These are phyloP conservation scores for Xylocampa areola DNA, from an alignment of 2,888 invertebrate genomes.

Conservation along the genomic window DNA sequence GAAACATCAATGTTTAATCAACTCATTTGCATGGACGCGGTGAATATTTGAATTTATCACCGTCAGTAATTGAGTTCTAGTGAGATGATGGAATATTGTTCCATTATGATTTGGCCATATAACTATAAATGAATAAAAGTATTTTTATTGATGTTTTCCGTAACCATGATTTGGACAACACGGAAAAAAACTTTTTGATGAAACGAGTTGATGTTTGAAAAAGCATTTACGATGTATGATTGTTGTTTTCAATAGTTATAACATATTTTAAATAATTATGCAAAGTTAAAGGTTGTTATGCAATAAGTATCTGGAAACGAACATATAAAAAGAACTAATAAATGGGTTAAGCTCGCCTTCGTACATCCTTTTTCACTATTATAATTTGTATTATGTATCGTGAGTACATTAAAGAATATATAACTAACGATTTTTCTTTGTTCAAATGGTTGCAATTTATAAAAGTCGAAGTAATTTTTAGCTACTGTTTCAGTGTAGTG, in stretches of 20 bases:
- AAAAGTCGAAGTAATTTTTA: slow-evolving; percentile 67
- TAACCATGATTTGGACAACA: slow-evolving; percentile 41
- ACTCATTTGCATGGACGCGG: slow-evolving; percentile 81
- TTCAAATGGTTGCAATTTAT: slow-evolving; percentile 59
- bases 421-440: slow-evolving; percentile 19
- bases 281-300: slow-evolving; percentile 19
- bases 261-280: slow-evolving; percentile 22
- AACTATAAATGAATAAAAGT: slow-evolving; percentile 70
- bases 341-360: too few species aligned
- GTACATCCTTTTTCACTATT: too few species aligned
- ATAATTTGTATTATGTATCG: too few species aligned
- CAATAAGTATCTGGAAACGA: neutral
- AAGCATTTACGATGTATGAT: slow-evolving; percentile 45
- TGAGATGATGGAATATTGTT: slow-evolving; percentile 74
- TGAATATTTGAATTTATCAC: slow-evolving; percentile 80
- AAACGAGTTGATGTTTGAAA: slow-evolving; percentile 41
- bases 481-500: slow-evolving; percentile 75
- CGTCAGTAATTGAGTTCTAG: slow-evolving; percentile 76
- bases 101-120: slow-evolving; percentile 72
- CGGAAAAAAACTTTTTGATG: slow-evolving; percentile 45
- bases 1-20: slow-evolving; percentile 84
- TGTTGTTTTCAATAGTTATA: slow-evolving; percentile 26
- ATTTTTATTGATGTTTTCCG: slow-evolving; percentile 59
- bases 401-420: too few species aligned
- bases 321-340: too few species aligned